phyloP scores from a whole-genome alignment of 1,140 invertebrate genomes.

The Maconellicoccus hirsutus region DNA sequence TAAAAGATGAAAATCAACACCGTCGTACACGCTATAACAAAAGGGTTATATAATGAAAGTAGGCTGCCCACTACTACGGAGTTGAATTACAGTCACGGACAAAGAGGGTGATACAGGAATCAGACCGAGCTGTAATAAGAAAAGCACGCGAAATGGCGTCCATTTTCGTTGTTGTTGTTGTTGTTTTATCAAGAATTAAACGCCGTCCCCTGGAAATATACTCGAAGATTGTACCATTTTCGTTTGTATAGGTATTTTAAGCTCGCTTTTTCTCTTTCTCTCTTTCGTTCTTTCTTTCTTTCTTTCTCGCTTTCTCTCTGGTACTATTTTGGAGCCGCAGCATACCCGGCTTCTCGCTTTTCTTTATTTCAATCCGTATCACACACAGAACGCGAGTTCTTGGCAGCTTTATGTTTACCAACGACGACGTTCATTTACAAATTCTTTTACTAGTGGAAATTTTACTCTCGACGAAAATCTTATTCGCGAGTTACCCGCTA shows the following conservation, averaged over 20 bases:
- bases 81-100: constrained; percentile 1
- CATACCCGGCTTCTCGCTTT: too few relatives aligned
- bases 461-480: too few relatives aligned
- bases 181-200: constrained; percentile 15
- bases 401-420: too few relatives aligned
- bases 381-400: too few relatives aligned
- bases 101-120: not conserved
- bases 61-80: constrained; percentile 13
- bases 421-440: too few relatives aligned
- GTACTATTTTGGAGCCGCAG: too few relatives aligned
- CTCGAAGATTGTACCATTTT: not conserved
- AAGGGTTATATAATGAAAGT: constrained; percentile 22
- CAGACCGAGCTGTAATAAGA: constrained; percentile 14
- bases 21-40: not conserved
- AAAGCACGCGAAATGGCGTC: constrained; percentile 16
- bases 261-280: too few relatives aligned
- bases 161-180: constrained; percentile 21
- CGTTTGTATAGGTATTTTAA: not conserved
- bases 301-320: too few relatives aligned
- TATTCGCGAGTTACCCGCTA: too few relatives aligned
- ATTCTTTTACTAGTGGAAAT: too few relatives aligned
- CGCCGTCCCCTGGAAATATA: constrained; percentile 4
- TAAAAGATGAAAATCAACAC: constrained; percentile 22
- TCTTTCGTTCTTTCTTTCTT: too few relatives aligned
- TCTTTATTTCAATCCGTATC: too few relatives aligned